Base-by-base conservation (phyloP, 2,113 vertebrate genomes). In the Mystacornis crossleyi region DNA sequence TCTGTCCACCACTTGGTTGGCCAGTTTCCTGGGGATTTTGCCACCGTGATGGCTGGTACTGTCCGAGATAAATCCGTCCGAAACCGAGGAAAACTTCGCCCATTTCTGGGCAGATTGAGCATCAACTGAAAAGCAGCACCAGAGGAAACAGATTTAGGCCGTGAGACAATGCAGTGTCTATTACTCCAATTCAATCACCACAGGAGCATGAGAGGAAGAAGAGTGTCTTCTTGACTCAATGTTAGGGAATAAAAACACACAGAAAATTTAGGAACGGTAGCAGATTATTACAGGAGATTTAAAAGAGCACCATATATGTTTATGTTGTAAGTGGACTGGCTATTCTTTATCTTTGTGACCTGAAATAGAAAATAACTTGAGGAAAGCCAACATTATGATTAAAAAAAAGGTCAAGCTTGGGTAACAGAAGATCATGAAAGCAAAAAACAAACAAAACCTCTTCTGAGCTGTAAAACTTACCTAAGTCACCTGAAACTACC, bases 11-110 rank as follows among this genome's bases (percentile, higher is more conserved):
- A 99, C 98, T 73, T 99, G 99, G 95, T 98, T 99, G 96, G 99
- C 99, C 62, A 99, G 94, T 92, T 98, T 98, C 53, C 99, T 98
- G 53, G 99, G 99, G 96, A 99, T 98, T 97, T 99, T 99, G 69
- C 99, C 99, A 88, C 99, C 99, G 14, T 99, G 99, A 96, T 99
- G 99, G 94, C 99, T 99, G 78, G 98, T 99, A 97, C 98, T 99
- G 97, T 99, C 99, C 50, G 98, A 98, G 88, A 97, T 99, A 96
- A 99, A 99, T 85, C 98, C 98, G 54, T 99, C 99, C 10, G 98
- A 98, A 58, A 98, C 98, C n/a, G 99, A 99, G 55, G 99, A 98
- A 95, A 99, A 98, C 97, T 99, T 99, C 94, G 98, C 98, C 99
- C 99, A 99, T 92, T 99, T 99, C 95, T 99, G 99, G 81, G 99